Conservation (phyloP, 2,113 vertebrate species). For the Brachypteracias leptosomus region DNA sequence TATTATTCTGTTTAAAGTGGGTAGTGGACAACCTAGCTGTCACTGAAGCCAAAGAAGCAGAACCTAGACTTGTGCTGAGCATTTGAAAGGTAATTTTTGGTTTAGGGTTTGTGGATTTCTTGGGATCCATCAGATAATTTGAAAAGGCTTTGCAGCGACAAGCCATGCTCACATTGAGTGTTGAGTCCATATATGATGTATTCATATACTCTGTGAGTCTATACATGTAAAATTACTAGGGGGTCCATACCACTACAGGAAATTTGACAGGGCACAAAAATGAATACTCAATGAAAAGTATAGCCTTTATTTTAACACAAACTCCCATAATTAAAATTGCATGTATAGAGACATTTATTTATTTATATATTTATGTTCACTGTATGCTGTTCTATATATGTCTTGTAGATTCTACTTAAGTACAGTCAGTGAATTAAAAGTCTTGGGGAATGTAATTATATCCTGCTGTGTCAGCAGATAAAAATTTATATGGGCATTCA, state of each 20-base stretch:
- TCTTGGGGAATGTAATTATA: neutral
- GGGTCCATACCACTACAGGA: neutral
- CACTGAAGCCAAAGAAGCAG: neutral
- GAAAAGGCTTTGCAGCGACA: neutral
- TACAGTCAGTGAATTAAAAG: neutral
- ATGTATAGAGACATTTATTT: neutral
- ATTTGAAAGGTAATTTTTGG: neutral
- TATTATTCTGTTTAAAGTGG: neutral
- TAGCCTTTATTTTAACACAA: neutral
- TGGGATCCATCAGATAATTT: neutral
- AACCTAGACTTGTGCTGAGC: neutral
- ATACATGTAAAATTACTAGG: neutral
- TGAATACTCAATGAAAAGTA: neutral
- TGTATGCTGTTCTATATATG: neutral
- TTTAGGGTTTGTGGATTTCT: neutral
- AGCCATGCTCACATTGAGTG: rapidly evolving
- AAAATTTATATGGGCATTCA: neutral
- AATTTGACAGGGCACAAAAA: neutral
- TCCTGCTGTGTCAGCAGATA: neutral
- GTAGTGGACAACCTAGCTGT: neutral
- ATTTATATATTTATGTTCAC: neutral
- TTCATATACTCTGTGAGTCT: neutral
- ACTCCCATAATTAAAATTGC: neutral
- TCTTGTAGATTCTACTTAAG: neutral
- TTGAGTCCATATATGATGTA: neutral